Percentiles rank a stretch among this genome's conserved stretches.
These are phyloP conservation scores for Okamejei kenojei DNA, from an alignment of 2,797 vertebrate genomes.

Conservation along the genomic window DNA sequence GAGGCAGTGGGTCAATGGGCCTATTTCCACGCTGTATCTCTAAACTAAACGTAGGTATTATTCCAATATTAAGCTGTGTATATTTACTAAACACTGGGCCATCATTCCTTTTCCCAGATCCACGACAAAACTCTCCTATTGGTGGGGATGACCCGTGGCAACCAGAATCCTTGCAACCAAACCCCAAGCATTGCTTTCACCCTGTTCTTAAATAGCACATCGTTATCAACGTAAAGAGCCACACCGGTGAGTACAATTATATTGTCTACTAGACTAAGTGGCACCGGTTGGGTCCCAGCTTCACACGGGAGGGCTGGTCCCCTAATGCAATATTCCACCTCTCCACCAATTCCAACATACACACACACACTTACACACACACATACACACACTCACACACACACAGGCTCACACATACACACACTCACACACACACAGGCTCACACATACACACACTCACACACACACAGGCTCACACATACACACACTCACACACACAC, in stretches of 20 bases:
- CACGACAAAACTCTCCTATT: neutral
- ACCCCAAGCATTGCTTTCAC: neutral
- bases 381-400: neutral
- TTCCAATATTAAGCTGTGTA: too few relatives aligned
- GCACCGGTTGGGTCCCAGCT: neutral
- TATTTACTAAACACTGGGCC: too few relatives aligned
- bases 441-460: neutral
- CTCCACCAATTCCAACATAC: too few relatives aligned
- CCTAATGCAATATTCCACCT: too few relatives aligned
- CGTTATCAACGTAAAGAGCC: neutral
- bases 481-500: neutral
- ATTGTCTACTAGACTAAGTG: neutral
- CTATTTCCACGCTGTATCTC: too few relatives aligned
- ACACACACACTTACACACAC: neutral
- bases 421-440: neutral
- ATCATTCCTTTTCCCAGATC: neutral
- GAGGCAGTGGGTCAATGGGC: too few relatives aligned
- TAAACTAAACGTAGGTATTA: too few relatives aligned
- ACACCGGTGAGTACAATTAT: neutral
- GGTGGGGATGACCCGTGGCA: neutral
- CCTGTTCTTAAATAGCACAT: neutral
- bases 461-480: neutral
- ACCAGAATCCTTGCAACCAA: neutral
- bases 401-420: neutral
- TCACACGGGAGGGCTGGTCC: too few relatives aligned